These are phyloP conservation scores for Gephyroberyx darwinii DNA, from an alignment of 2,797 vertebrate species.

Conservation along the genomic window DNA sequence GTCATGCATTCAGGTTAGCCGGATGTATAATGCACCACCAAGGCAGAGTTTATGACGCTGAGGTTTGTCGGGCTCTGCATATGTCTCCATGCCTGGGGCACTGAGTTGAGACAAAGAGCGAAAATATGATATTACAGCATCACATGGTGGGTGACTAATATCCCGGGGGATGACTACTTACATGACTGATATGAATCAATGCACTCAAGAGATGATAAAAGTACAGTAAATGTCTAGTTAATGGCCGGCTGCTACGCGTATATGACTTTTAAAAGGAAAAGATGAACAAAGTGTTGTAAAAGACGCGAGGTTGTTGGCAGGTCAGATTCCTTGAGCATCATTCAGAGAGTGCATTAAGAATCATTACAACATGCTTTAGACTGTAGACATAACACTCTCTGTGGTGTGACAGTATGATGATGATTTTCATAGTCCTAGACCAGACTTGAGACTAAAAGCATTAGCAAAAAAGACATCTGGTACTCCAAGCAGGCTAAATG, in stretches of 20 bases:
- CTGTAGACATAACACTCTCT: background rate
- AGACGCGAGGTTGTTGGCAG: slow-evolving; percentile 67
- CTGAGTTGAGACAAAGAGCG: slow-evolving; percentile 63
- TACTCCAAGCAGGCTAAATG: background rate
- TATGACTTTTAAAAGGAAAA: slow-evolving; percentile 75
- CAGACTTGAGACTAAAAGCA: slow-evolving; percentile 6
- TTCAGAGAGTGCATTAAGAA: slow-evolving; percentile 63
- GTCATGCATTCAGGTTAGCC: slow-evolving; percentile 74
- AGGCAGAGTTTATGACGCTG: slow-evolving; percentile 70
- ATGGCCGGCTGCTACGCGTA: slow-evolving; percentile 61
- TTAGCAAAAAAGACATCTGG: slow-evolving; percentile 3
- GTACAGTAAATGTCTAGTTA: slow-evolving; percentile 77
- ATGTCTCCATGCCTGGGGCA: slow-evolving; percentile 67
- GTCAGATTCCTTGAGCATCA: slow-evolving; percentile 65
- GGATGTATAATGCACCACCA: slow-evolving; percentile 64
- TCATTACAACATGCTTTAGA: slow-evolving; percentile 41
- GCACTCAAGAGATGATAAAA: slow-evolving; percentile 77
- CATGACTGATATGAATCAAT: slow-evolving; percentile 80
- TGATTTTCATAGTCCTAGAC: slow-evolving; percentile 16
- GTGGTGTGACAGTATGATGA: slow-evolving; percentile 15
- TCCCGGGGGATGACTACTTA: slow-evolving; percentile 66
- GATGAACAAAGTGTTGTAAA: slow-evolving; percentile 78
- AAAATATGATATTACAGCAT: slow-evolving; percentile 77
- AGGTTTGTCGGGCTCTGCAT: slow-evolving; percentile 64
- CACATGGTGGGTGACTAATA: slow-evolving; percentile 65